Base-by-base conservation (phyloP, 2,797 vertebrate genomes). In the Thalassophryne amazonica region DNA sequence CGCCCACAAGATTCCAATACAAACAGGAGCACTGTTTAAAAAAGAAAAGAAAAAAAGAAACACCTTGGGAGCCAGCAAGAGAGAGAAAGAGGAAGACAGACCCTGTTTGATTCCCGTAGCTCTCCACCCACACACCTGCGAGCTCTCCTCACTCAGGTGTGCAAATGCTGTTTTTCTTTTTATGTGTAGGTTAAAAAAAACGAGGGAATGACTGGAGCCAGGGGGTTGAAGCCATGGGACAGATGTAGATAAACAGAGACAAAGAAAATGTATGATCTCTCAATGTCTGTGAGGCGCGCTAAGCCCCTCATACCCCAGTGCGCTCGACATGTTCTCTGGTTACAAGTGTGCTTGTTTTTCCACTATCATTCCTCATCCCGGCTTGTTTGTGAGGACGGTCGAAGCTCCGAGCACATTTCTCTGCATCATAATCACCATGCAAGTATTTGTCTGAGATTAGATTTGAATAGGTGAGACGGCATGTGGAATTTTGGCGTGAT, bases 121-220 rank as follows among this genome's bases (percentile, higher is more conserved):
- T 77, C 72, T 65, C 76, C 66, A 59, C 83, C 85, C 69, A 83
- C 80, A 53, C 79, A 84, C 80, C 72, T 84, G 79, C 48, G 5
- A 66, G 73, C 66, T 76, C 46, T 45, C 63, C 76, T 74, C 81
- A 78, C 75, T 79, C 81, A 84, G 84, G 86, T 78, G 82, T 71
- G 69, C 69, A 72, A 76, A 81, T 68, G 72, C 63, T 76, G 55
- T 79, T 74, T 80, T 73, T 57, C 68, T 78, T 78, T 67, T 70
- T 34, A 74, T 81, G 63, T 76, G 54, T 18, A 3, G 15, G 54
- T 56, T 20, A 5, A 7, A 21, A 47, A 62, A 73, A 76, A 45
- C 5, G 33, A 68, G 30, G 14, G 57, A 65, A 31, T 4, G 16
- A 57, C 47, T 22, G 14, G 31, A 42, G 60, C 61, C 49, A 61